Base-by-base conservation (phyloP, 2,113 vertebrate species). In the Etia nguti region DNA sequence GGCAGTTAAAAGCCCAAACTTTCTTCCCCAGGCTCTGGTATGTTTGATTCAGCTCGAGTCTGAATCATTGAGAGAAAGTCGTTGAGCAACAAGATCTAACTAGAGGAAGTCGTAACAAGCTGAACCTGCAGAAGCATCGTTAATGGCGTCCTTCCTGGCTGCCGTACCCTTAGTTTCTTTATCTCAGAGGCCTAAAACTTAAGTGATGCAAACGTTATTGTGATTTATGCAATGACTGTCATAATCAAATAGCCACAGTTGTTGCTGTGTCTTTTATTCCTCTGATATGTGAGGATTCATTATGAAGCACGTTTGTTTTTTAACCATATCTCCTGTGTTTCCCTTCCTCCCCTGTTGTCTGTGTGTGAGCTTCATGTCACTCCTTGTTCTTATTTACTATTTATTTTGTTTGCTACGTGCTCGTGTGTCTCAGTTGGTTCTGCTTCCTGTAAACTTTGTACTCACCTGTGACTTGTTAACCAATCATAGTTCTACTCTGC, bases 281-380 rank as follows among this genome's bases (percentile, higher is more conserved):
- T 18, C 3, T 10, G 1, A 26, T 4, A 6, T 16, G 24, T 75
- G 38, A 70, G 13, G 38, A 41, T 22, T 68, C 2, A 4, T 68
- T n/a, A 15, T 26, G n/a, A 70, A 43, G 24, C 13, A 0, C 5
- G 13, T 73, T 18, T 73, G 8, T 73, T 73, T 46, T 26, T 43
- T 26, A 75, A 12, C 43, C 4, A 0, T 0, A 1, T 29, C 43
- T 75, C 24, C 10, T 50, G 24, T 50, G 41, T 46, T 48, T 31
- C 16, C 26, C 43, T 24, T 6, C 22, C 8, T 31, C 2, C 10
- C 20, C 73, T 77, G 73, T 13, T 50, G 46, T 2, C 26, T 50
- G 43, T 20, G 50, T 10, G 0, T 12, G 26, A n/a, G 6, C 3
- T 50, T 77, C 8, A 2, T 3, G 26, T 31, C 6, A 0, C 46